A percentile compares a stretch with the other conserved stretches of the same genome.
These are phyloP conservation scores for Lepetodrilus schrolli DNA, from an alignment of 2,888 invertebrate genomes.

Conservation along the genomic window DNA sequence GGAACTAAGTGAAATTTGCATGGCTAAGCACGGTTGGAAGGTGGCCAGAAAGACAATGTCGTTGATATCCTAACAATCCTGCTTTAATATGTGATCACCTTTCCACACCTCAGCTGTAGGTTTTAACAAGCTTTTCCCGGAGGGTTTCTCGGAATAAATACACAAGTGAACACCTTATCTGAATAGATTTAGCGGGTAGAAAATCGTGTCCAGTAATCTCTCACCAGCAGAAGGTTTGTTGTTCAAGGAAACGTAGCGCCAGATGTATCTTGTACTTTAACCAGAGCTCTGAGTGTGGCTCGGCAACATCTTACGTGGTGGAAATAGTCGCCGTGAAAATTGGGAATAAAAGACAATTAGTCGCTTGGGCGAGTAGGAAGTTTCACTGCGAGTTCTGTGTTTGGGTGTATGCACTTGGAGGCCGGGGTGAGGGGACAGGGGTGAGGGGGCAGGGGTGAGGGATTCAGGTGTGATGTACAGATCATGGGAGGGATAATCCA, in stretches of 20 bases:
- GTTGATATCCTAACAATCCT: neutral
- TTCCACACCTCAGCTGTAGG: neutral
- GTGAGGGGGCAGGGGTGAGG: neutral
- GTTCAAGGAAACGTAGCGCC: neutral
- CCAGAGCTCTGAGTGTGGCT: neutral
- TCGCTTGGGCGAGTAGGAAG: neutral
- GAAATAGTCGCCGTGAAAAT: neutral
- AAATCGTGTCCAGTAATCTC: neutral
- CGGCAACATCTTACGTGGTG: neutral
- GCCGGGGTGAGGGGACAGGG: neutral
- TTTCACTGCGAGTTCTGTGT: neutral
- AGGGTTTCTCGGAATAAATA: neutral
- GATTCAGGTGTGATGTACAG: neutral
- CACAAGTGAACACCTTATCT: slow-evolving; percentile 20
- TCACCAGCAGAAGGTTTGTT: neutral
- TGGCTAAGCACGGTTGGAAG: neutral
- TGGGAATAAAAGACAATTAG: neutral
- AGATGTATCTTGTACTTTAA: neutral
- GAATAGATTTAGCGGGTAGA: slow-evolving; percentile 13
- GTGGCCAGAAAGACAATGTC: slow-evolving; percentile 7
- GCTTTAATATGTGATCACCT: neutral
- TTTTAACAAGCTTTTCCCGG: slow-evolving; percentile 6
- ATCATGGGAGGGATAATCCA: too few species aligned
- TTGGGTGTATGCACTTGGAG: neutral
- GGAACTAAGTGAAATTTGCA: slow-evolving; percentile 18